Conservation (phyloP, 2,888 invertebrate genomes). For the Coelinius sp. region DNA sequence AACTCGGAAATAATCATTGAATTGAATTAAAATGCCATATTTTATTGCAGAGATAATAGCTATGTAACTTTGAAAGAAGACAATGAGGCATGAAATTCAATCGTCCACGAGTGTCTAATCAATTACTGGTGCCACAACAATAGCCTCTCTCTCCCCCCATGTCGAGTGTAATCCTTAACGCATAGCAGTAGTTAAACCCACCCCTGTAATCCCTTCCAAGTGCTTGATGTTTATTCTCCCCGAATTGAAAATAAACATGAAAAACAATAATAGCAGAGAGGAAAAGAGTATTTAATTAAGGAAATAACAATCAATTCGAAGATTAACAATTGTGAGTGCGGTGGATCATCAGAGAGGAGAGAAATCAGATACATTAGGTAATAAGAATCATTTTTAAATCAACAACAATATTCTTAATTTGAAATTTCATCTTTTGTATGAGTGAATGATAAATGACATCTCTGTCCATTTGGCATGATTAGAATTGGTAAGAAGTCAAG, state of each 20-base stretch:
- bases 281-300: no score
- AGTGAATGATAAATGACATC: background rate
- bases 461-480: background rate
- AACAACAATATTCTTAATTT: no score
- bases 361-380: no score
- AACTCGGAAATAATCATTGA: background rate
- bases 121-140: slow-evolving; percentile 20
- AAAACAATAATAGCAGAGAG: no score
- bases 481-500: slow-evolving; percentile 17
- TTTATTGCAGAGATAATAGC: background rate
- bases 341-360: no score
- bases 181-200: slow-evolving; percentile 18
- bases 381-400: no score
- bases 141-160: slow-evolving; percentile 29
- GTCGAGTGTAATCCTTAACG: slow-evolving; percentile 26
- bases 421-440: background rate
- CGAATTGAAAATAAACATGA: slow-evolving; percentile 10
- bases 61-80: background rate
- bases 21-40: background rate
- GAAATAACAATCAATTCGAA: no score
- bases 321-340: no score
- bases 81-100: slow-evolving; percentile 20
- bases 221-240: slow-evolving; percentile 31
- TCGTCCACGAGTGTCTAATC: slow-evolving; percentile 23
- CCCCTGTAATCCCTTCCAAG: slow-evolving; percentile 35